Percentiles rank a stretch among this genome's conserved stretches.
Evolutionary conservation across 53 echinoderm and acorn worm species (phyloP).

Genomic region (Apostichopus leukothele): DNA sequence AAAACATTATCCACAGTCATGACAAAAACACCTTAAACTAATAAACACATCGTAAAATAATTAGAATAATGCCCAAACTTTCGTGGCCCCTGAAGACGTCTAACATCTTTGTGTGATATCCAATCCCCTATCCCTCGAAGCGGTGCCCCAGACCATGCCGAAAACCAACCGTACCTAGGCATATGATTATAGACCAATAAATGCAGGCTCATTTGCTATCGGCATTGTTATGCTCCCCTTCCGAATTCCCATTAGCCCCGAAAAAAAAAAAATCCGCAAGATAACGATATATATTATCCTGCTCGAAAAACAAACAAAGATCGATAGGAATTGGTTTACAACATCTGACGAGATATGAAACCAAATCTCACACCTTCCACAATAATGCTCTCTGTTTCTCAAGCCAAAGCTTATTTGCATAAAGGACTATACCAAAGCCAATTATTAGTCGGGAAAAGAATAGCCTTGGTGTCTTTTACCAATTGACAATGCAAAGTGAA

Average conservation of each 20-base stretch:
- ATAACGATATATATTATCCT: constrained; percentile 1
- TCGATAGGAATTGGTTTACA: constrained; percentile 9
- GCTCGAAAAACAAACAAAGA: background rate
- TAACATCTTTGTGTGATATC: constrained; percentile 20
- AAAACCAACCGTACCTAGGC: background rate
- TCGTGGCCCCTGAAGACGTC: background rate
- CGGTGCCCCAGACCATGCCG: background rate
- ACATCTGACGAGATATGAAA: constrained; percentile 21
- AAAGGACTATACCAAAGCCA: constrained; percentile 28
- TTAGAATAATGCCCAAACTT: background rate
- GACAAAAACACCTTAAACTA: background rate
- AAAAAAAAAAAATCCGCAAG: background rate
- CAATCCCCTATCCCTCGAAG: background rate
- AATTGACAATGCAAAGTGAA: constrained; percentile 5
- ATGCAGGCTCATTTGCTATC: constrained; percentile 2
- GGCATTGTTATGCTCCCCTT: background rate
- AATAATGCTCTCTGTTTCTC: background rate
- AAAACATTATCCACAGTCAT: background rate
- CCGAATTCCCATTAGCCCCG: constrained; percentile 11
- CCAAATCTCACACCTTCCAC: background rate
- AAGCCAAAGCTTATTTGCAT: constrained; percentile 26
- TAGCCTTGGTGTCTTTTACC: constrained; percentile 18
- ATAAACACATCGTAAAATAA: background rate
- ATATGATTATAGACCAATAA: constrained; percentile 6
- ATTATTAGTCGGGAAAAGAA: constrained; percentile 4